Evolutionary conservation across 2,888 invertebrate species (phyloP), one percentile per base, ranked within the genome.

Genomic region (Elmis aenea): DNA sequence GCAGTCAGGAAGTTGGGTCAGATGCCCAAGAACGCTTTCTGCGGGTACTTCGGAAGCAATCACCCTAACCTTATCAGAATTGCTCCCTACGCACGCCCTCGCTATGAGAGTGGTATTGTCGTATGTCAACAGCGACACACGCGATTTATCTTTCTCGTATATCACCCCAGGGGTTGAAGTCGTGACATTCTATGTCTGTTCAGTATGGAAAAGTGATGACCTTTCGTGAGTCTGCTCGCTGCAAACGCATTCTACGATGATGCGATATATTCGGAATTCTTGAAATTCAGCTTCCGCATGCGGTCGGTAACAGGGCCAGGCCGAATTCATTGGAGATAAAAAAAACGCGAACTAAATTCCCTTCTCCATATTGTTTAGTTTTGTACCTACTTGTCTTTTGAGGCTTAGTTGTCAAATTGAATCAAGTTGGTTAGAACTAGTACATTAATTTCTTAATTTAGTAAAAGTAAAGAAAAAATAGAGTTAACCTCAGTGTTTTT

Each of bases 111-210:
- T 54, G 54, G 51, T 56, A 59, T 61, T 64, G 63, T 62, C 62
- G 60, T 64, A 61, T 59, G 64, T 64, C 64, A 63, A 57, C 62
- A 52, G 52, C 51, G 60, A 58, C 55, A 55, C 55, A 53, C 54
- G 52, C 61, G 61, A 66, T 66, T 66, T 63, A 66, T 66, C 64
- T 63, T 61, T 54, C 54, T 54, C 56, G 57, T 59, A 62, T 64
- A 62, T 61, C 57, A 56, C 59, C 59, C 57, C 35, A 33, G 52
- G 52, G 58, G 57, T 52, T 55, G 48, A 46, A 55, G 47, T 55
- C 54, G 52, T 57, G 57, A 56, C 59, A 53, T 56, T 51, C 51
- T 54, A 42, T 52, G 55, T 58, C 56, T 59, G 54, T 42, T 46
- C 49, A 48, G 37, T 44, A 47, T 44, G 42, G 45, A 48, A 47